These are phyloP conservation scores for Prionailurus bengalensis DNA, from an alignment of 2,113 vertebrate genomes.

Conservation along the genomic window DNA sequence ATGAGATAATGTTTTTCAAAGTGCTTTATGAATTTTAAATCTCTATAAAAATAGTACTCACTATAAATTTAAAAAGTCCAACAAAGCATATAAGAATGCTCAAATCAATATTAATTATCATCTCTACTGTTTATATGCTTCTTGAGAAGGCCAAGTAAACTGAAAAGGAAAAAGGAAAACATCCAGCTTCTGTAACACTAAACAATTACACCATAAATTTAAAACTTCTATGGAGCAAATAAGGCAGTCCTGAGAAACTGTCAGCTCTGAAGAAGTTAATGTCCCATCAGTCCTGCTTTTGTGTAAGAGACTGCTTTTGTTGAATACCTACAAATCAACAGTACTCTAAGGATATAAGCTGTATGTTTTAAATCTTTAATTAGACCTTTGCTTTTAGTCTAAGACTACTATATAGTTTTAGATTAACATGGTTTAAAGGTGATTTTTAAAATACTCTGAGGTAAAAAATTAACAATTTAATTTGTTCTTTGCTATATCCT, in stretches of 20 bases:
- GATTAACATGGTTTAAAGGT: conserved; percentile 27
- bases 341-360: background rate
- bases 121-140: conserved; percentile 44
- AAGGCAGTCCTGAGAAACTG: conserved; percentile 59
- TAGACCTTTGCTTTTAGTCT: conserved; percentile 56
- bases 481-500: conserved; percentile 50
- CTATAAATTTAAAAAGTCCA: conserved; percentile 32
- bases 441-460: conserved; percentile 49
- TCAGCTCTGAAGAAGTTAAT: conserved; percentile 32
- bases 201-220: conserved; percentile 35
- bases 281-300: background rate
- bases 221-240: conserved; percentile 42
- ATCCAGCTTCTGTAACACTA: conserved; percentile 45
- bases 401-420: conserved; percentile 41
- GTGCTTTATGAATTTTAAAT: conserved; percentile 53
- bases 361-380: conserved; percentile 27
- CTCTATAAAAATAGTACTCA: conserved; percentile 58
- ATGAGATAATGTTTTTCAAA: conserved; percentile 14
- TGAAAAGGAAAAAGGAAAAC: conserved; percentile 63
- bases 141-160: conserved; percentile 60
- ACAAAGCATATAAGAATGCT: conserved; percentile 20
- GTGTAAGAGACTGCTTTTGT: background rate
- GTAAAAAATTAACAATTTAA: conserved; percentile 55
- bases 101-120: conserved; percentile 33
- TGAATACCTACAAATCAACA: conserved; percentile 41